Evolutionary conservation across 1,140 invertebrate species (phyloP).

Genomic region (Wiebesia pumilae): DNA sequence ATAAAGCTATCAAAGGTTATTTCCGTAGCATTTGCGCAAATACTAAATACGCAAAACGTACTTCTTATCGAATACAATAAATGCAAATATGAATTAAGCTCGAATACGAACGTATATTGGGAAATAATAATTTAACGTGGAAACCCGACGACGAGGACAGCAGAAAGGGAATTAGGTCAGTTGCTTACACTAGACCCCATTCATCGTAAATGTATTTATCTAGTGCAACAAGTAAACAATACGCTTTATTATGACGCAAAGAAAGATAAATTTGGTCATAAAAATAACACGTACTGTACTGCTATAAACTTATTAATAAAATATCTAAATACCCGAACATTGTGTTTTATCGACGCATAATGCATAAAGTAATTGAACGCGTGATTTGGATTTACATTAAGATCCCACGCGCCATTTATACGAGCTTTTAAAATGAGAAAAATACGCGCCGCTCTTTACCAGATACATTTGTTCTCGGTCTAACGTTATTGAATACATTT

Average conservation of each 20-base stretch:
- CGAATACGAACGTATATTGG: too few species aligned
- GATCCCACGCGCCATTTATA: not conserved
- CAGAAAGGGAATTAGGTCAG: too few species aligned
- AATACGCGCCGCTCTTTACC: not conserved
- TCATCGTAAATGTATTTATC: not conserved
- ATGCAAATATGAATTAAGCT: too few species aligned
- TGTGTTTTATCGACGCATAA: not conserved
- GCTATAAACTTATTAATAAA: not conserved
- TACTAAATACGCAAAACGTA: not conserved
- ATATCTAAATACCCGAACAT: not conserved
- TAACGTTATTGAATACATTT: not conserved
- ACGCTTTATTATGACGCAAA: not conserved
- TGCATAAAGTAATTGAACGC: not conserved
- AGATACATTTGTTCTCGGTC: not conserved
- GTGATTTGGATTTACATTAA: not conserved
- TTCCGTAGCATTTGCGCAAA: not conserved
- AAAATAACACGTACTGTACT: not conserved
- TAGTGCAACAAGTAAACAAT: not conserved
- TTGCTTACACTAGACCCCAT: too few species aligned
- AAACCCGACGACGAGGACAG: too few species aligned
- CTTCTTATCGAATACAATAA: not conserved
- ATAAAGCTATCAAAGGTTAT: not conserved
- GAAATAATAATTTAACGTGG: too few species aligned
- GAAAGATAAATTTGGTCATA: not conserved
- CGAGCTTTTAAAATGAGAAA: not conserved